These are phyloP conservation scores for Planococcus citri DNA, from an alignment of 1,140 invertebrate genomes.

Conservation along the genomic window DNA sequence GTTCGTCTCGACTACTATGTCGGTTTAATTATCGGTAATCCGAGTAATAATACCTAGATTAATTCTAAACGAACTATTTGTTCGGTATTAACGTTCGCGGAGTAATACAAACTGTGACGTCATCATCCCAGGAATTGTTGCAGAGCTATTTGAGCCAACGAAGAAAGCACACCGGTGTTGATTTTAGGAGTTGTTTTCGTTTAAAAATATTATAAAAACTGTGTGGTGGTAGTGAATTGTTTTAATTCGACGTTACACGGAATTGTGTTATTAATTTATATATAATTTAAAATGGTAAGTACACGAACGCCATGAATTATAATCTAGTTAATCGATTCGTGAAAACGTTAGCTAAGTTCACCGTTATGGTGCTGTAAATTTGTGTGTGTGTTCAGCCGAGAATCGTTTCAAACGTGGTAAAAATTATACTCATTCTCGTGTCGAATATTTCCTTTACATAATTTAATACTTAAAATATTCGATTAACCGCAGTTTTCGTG, in stretches of 20 bases:
- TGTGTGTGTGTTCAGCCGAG: no score
- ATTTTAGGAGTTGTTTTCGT: background rate
- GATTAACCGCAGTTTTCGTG: no score
- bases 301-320: background rate
- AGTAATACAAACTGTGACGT: conserved; percentile 14
- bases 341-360: background rate
- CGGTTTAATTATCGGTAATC: background rate
- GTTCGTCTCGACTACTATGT: no score
- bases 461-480: no score
- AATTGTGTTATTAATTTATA: background rate
- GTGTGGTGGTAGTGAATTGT: conserved; percentile 14
- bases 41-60: background rate
- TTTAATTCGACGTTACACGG: background rate
- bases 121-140: conserved; percentile 15
- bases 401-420: no score
- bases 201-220: background rate
- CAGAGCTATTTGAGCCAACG: conserved; percentile 13
- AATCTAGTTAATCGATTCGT: background rate
- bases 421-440: no score
- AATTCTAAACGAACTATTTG: background rate
- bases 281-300: conserved; percentile 3
- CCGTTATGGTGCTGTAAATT: no score
- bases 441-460: no score
- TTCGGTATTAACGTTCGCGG: conserved; percentile 4
- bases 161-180: conserved; percentile 14